Conservation (phyloP, 2,888 invertebrate genomes). For the Clanis bilineata region DNA sequence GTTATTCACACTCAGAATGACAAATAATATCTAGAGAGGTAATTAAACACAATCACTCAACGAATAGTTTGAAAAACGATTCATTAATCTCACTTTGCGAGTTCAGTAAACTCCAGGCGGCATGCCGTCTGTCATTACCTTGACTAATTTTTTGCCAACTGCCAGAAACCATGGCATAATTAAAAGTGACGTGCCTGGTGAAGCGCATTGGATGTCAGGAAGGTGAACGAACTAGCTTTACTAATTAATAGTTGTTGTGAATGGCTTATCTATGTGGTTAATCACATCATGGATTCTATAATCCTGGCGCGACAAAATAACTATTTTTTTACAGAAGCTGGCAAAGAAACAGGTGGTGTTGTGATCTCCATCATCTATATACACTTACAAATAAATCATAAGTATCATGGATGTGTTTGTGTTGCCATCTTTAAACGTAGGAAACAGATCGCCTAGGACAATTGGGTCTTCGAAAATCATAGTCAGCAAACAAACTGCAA, state of each 20-base stretch:
- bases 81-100: constrained; percentile 29
- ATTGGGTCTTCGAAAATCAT: too few species aligned
- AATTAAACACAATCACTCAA: not conserved
- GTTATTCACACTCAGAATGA: not conserved
- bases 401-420: too few species aligned
- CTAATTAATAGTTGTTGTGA: not conserved
- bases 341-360: too few species aligned
- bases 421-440: too few species aligned
- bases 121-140: constrained; percentile 36
- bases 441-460: too few species aligned
- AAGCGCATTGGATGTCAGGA: not conserved
- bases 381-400: too few species aligned
- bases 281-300: too few species aligned
- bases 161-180: constrained; percentile 23
- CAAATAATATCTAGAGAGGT: not conserved
- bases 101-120: constrained; percentile 37
- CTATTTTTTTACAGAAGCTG: too few species aligned
- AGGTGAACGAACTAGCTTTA: constrained; percentile 12
- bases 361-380: too few species aligned
- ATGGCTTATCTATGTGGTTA: constrained; percentile 6
- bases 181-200: constrained; percentile 18
- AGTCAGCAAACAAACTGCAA: too few species aligned
- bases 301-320: too few species aligned
- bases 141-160: constrained; percentile 38
- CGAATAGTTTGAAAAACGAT: constrained; percentile 21